Percentiles rank a stretch among this genome's conserved stretches.
phyloP scores from a whole-genome alignment of 2,797 vertebrate genomes.

The Steatocranus sp. region DNA sequence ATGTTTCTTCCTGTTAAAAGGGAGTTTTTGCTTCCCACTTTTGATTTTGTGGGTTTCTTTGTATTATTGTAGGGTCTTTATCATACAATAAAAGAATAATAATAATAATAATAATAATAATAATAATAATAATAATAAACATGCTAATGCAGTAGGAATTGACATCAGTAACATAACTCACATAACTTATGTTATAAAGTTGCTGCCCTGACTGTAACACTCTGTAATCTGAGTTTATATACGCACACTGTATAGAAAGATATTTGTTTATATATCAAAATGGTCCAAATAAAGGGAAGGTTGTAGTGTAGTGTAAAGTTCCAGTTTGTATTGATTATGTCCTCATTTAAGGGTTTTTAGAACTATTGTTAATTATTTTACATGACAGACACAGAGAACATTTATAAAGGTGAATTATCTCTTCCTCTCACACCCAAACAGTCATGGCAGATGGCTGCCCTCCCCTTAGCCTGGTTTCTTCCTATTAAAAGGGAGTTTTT shows the following conservation, averaged over 20 bases:
- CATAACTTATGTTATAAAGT: not conserved
- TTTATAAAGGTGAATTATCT: not conserved
- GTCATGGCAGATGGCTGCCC: not conserved
- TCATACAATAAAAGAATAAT: not conserved
- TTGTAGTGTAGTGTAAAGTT: not conserved
- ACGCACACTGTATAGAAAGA: not conserved
- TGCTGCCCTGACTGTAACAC: not conserved
- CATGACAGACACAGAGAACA: not conserved
- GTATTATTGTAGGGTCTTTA: not conserved
- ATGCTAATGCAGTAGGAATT: not conserved
- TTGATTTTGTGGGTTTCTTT: not conserved
- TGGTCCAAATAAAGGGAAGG: not conserved
- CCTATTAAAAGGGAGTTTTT: not conserved
- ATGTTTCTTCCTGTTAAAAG: not conserved
- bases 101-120: too few species aligned
- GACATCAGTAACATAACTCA: not conserved
- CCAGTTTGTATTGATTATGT: not conserved
- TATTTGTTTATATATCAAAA: not conserved
- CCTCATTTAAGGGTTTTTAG: not conserved
- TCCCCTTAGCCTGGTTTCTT: not conserved
- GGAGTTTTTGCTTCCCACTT: not conserved
- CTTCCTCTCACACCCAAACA: not conserved
- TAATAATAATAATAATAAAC: not conserved
- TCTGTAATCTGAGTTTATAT: not conserved
- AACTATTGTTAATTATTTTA: not conserved